phyloP scores from a whole-genome alignment of 2,797 vertebrate genomes.

The Florisuga fusca region DNA sequence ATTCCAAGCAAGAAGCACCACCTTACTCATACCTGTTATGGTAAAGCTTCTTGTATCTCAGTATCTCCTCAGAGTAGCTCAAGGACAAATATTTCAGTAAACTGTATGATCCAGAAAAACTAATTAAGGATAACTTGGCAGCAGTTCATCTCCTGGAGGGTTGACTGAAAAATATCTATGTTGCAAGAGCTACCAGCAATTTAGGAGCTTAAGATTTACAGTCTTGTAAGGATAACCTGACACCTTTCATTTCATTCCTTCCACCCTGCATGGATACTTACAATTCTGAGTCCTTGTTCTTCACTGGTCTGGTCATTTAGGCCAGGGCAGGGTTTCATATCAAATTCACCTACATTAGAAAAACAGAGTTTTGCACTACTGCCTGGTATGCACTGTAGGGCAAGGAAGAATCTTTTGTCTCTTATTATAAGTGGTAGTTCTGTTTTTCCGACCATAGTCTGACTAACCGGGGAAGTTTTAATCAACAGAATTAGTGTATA shows the following conservation, averaged over 20 bases:
- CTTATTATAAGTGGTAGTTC: not conserved
- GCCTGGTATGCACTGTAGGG: not conserved
- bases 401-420: not conserved
- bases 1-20: not conserved
- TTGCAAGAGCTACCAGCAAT: not conserved
- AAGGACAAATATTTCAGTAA: slow-evolving; percentile 32
- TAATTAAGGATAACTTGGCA: slow-evolving; percentile 47
- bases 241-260: not conserved
- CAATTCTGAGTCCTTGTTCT: not conserved
- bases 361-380: not conserved
- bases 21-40: slow-evolving; percentile 8
- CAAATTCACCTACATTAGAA: not conserved
- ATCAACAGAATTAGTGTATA: not conserved
- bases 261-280: not conserved
- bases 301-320: not conserved
- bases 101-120: slow-evolving; percentile 35
- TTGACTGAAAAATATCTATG: slow-evolving; percentile 2
- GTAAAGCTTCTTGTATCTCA: not conserved
- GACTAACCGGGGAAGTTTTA: not conserved
- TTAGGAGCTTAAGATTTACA: not conserved
- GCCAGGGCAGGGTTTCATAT: not conserved
- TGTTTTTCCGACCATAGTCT: not conserved
- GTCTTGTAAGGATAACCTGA: not conserved
- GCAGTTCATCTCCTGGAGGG: slow-evolving; percentile 20
- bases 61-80: slow-evolving; percentile 15